These are phyloP conservation scores for Chaetophractus vellerosus DNA, from an alignment of 2,797 vertebrate species.

Conservation along the genomic window DNA sequence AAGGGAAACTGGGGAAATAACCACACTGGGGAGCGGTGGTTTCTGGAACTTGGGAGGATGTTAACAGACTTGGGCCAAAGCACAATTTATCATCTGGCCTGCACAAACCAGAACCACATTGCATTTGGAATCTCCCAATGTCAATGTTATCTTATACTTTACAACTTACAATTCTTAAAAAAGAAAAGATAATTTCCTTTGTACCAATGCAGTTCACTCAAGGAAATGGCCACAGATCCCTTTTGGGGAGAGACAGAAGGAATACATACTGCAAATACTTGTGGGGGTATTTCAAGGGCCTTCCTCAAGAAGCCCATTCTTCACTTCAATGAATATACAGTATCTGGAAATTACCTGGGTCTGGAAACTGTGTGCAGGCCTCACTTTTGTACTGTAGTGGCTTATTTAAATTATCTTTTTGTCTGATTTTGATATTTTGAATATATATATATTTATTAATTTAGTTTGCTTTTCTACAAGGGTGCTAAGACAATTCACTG, in stretches of 20 bases:
- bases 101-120: background rate
- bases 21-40: background rate
- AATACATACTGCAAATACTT: background rate
- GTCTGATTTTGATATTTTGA: background rate
- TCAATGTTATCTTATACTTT: background rate
- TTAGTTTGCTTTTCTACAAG: background rate
- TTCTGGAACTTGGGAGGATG: background rate
- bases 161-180: too few species aligned
- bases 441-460: background rate
- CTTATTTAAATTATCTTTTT: background rate
- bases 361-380: background rate
- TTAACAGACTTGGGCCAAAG: background rate
- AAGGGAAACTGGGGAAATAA: background rate
- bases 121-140: background rate
- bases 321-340: background rate
- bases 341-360: background rate
- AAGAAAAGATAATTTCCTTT: background rate
- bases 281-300: background rate
- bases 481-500: background rate
- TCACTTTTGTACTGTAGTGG: background rate
- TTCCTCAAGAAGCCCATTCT: background rate
- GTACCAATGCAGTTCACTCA: background rate
- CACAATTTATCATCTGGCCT: background rate
- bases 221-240: background rate
- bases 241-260: too few species aligned